Conservation (phyloP, 2,113 vertebrate genomes). For the Heterotis niloticus region DNA sequence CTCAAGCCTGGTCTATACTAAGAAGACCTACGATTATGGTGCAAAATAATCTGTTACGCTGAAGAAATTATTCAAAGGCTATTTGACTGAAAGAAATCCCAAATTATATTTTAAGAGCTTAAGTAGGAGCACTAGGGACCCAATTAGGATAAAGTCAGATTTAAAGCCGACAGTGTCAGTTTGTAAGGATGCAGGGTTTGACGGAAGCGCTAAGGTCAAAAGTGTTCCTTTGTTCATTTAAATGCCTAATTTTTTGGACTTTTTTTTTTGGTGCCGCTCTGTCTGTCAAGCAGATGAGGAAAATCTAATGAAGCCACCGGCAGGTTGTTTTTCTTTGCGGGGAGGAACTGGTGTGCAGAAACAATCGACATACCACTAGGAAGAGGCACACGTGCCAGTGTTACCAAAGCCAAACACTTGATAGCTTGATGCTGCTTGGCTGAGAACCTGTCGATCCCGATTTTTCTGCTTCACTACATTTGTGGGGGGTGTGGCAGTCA, state of each 20-base stretch:
- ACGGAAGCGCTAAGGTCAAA: background rate
- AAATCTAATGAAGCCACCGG: background rate
- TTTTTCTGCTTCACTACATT: background rate
- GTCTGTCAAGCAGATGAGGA: background rate
- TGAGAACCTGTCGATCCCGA: background rate
- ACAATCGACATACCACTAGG: background rate
- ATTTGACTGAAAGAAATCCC: background rate
- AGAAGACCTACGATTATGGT: background rate
- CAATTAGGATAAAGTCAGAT: constrained; percentile 8
- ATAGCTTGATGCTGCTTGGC: background rate
- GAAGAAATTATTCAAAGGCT: background rate
- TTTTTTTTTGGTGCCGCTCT: background rate
- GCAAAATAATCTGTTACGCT: background rate
- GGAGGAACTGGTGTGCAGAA: background rate
- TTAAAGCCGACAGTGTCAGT: background rate
- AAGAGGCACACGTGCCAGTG: background rate
- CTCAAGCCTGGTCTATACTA: background rate
- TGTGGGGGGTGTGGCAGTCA: background rate
- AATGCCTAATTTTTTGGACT: background rate
- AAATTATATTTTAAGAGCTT: constrained; percentile 14
- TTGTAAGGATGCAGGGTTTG: constrained; percentile 13
- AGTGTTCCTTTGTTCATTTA: background rate
- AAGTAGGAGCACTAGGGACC: background rate
- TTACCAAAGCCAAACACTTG: background rate
- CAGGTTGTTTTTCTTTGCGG: background rate